A percentile compares a stretch with the other conserved stretches of the same genome.
Evolutionary conservation across 2,797 vertebrate species (phyloP).

Genomic region (Pangasius macronema): DNA sequence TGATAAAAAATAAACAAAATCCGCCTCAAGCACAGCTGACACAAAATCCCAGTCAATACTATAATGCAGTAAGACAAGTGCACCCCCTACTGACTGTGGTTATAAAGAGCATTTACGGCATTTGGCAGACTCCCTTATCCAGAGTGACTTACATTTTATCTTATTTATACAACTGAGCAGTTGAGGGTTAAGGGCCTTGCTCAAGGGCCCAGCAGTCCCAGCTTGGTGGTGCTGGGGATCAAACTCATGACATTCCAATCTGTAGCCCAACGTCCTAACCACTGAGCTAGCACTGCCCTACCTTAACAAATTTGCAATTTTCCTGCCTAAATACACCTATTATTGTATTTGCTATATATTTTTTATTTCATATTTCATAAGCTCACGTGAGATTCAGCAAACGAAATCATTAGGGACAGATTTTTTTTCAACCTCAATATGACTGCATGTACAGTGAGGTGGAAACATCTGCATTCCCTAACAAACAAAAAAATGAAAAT

Average conservation of each 20-base stretch:
- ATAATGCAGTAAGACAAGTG: neutral
- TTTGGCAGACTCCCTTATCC: too few relatives aligned
- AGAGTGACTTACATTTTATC: too few relatives aligned
- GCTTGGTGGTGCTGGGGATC: too few relatives aligned
- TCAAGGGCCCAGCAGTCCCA: too few relatives aligned
- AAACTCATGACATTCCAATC: too few relatives aligned
- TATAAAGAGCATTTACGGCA: neutral
- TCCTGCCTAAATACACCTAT: neutral
- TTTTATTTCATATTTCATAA: constrained; percentile 1
- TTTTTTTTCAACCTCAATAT: neutral
- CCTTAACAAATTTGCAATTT: neutral
- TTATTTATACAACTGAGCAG: too few relatives aligned
- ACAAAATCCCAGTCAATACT: neutral
- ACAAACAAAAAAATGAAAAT: neutral
- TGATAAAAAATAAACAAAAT: neutral
- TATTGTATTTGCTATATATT: neutral
- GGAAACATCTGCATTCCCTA: neutral
- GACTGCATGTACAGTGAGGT: neutral
- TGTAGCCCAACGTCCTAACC: too few relatives aligned
- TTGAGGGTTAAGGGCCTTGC: too few relatives aligned
- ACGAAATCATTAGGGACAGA: neutral
- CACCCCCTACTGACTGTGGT: constrained; percentile 42
- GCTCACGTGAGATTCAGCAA: neutral
- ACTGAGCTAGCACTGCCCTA: too few relatives aligned
- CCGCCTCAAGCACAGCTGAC: neutral